Conservation (phyloP, 2,888 invertebrate genomes). For the Drosophila infuscata region DNA sequence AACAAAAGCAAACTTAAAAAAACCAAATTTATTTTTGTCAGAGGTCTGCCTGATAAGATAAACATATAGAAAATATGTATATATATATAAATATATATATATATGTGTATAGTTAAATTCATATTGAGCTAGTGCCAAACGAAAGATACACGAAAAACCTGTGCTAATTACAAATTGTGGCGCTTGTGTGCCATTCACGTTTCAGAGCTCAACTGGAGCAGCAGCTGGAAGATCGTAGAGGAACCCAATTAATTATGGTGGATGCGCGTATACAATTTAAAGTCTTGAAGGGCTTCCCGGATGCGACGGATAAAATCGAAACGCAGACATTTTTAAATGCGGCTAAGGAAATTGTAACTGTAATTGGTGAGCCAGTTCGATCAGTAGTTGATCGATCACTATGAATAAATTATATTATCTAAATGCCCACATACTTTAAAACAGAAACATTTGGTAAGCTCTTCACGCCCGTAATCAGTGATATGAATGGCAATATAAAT, state of each 20-base stretch:
- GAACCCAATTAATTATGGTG: conserved; percentile 18
- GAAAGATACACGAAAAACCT: conserved; percentile 12
- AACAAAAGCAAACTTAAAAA: conserved; percentile 30
- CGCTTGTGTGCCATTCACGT: conserved; percentile 38
- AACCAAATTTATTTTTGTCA: conserved; percentile 34
- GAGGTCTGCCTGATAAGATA: conserved; percentile 51
- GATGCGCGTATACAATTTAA: conserved; percentile 80
- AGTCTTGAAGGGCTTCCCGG: conserved; percentile 86
- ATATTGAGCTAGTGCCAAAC: conserved; percentile 19
- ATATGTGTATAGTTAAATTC: conserved; percentile 17
- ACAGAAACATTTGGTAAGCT: conserved; percentile 90
- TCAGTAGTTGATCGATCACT: conserved; percentile 10
- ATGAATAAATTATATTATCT: neutral
- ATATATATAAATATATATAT: conserved; percentile 2
- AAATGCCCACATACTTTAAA: conserved; percentile 6
- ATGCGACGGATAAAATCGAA: conserved; percentile 87
- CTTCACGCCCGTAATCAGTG: conserved; percentile 90
- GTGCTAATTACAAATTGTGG: conserved; percentile 15
- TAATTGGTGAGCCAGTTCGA: conserved; percentile 87
- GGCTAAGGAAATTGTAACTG: conserved; percentile 87
- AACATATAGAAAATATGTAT: conserved; percentile 22
- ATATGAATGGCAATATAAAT: conserved; percentile 91
- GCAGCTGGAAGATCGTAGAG: conserved; percentile 9
- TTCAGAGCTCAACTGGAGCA: conserved; percentile 45
- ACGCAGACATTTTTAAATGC: conserved; percentile 88